Percentiles rank a stretch among this genome's conserved stretches.
These are phyloP conservation scores for Noctua janthe DNA, from an alignment of 2,888 invertebrate genomes.

Conservation along the genomic window DNA sequence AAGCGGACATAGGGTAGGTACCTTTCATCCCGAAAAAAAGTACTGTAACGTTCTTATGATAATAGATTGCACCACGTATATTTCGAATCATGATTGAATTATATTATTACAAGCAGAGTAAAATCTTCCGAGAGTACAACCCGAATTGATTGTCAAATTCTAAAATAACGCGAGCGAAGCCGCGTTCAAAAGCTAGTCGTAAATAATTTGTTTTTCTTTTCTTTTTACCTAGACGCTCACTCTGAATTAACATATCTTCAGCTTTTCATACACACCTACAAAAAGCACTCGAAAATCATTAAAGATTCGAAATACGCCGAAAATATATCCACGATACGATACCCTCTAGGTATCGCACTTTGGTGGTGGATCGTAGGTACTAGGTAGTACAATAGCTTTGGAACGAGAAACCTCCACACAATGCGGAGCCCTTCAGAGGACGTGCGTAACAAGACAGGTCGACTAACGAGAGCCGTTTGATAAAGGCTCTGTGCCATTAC, in stretches of 20 bases:
- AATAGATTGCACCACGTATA: too few species aligned
- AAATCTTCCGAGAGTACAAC: too few species aligned
- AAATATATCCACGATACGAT: conserved; percentile 28
- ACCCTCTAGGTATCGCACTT: neutral
- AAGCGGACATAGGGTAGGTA: too few species aligned
- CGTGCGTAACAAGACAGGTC: conserved; percentile 35
- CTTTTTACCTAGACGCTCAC: neutral
- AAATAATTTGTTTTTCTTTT: neutral
- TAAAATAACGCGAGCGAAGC: too few species aligned
- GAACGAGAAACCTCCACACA: neutral
- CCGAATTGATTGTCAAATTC: too few species aligned
- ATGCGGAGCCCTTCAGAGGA: conserved; percentile 24
- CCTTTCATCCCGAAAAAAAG: too few species aligned
- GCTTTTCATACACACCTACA: neutral
- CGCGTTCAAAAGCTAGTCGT: too few species aligned
- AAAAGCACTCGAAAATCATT: conserved; percentile 4
- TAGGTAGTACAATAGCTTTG: conserved; percentile 23
- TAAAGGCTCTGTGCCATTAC: conserved; percentile 37
- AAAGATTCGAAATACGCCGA: neutral
- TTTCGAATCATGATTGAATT: too few species aligned
- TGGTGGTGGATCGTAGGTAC: neutral
- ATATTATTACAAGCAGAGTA: too few species aligned
- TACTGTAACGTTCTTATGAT: too few species aligned
- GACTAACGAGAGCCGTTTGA: conserved; percentile 49
- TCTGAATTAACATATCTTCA: neutral